Evolutionary conservation across 2,113 vertebrate genomes (phyloP).

Genomic region (Eulemur rufifrons): DNA sequence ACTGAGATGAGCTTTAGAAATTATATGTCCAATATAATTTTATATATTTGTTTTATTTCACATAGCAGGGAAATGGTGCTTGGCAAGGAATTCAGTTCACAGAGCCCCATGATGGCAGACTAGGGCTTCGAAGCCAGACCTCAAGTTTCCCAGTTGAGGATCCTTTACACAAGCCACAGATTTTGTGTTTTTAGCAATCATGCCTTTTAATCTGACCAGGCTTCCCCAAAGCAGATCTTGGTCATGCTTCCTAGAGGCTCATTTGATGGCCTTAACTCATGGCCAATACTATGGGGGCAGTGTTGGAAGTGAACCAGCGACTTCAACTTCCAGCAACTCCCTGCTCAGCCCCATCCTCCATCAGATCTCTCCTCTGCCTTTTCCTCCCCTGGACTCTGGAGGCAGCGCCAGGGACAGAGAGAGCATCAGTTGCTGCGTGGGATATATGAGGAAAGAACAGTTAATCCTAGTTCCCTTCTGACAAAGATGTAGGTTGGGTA

Average conservation of each 20-base stretch:
- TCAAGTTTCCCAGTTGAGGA: background rate
- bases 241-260: background rate
- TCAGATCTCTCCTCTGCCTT: background rate
- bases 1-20: background rate
- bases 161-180: background rate
- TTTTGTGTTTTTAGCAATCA: background rate
- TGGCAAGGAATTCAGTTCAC: too few relatives aligned
- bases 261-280: background rate
- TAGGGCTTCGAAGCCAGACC: background rate
- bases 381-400: background rate
- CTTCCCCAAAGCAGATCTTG: background rate
- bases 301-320: background rate
- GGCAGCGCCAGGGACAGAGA: background rate
- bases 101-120: fast-evolving
- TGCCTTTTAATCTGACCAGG: background rate
- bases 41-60: background rate
- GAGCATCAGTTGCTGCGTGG: background rate
- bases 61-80: background rate
- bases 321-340: too few relatives aligned
- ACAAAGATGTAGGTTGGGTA: background rate
- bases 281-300: fast-evolving
- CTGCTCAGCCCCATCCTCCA: background rate
- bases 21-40: background rate
- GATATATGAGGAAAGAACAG: background rate
- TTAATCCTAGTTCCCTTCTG: background rate